Evolutionary conservation across 2,888 invertebrate species (phyloP), one percentile per base, ranked within the genome.

Genomic region (Anoplius nigerrimus): DNA sequence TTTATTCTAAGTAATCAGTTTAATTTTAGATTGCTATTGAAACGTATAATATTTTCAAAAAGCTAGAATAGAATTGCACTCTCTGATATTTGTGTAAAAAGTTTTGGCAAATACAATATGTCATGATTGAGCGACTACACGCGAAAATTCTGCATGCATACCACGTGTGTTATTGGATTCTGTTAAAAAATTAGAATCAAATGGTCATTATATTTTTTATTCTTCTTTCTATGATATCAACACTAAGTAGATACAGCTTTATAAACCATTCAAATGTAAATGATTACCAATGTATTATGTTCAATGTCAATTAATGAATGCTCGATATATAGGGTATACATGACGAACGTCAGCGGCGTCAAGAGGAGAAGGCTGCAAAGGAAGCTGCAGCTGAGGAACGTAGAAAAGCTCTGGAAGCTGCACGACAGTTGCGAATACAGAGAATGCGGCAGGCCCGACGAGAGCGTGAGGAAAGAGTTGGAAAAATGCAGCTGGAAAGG

Each of bases 301-400:
- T n/a, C n/a, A n/a, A n/a, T n/a, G n/a, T n/a, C n/a, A n/a, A n/a
- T n/a, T 20, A 22, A 52, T 51, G 15, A 20, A 21, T 22, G 4
- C 2, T 52, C 5, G 4, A 2, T 48, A 21, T n/a, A 18, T 52
- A 92, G 85, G 95, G 95, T 79, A 93, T 96, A 79, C 93, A 98
- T 76, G 95, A 98, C 73, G 98, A 98, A 81, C 90, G 97, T 0
- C 94, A 95, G 72, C 92, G 95, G 24, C 81, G 86, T 51, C 91
- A 94, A 89, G 97, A 97, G 86, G 98, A 98, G 85, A 98, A 98
- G 85, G 95, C 97, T 16, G 98, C 98, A 0, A 98, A 98, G 85
- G 98, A 98, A 84, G 97, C 97, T 0, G 98, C 98, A 0, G 98
- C 97, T 0, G 98, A 98, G 82, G 95, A 97, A 64, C 91, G 98